phyloP scores from a whole-genome alignment of 2,888 invertebrate genomes.

The Eretmocerus hayati region DNA sequence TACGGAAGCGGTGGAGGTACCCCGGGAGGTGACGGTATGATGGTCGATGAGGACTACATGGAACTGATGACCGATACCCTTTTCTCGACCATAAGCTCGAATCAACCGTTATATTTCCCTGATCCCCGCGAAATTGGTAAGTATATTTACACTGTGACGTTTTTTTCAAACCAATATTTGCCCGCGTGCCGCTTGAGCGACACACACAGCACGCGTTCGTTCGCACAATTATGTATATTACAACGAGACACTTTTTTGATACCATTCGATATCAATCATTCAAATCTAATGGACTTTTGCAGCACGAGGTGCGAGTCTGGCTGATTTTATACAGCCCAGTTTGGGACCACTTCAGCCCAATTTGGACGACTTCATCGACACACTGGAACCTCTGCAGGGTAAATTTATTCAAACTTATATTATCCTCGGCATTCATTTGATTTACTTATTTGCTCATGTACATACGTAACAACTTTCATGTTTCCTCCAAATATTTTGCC shows the following conservation, averaged over 20 bases:
- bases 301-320: slow-evolving; percentile 80
- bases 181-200: no score
- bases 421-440: no score
- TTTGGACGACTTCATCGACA: slow-evolving; percentile 91
- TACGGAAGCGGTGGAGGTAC: slow-evolving; percentile 34
- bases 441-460: no score
- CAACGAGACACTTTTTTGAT: background rate
- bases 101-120: slow-evolving; percentile 91
- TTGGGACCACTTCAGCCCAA: slow-evolving; percentile 94
- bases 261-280: background rate
- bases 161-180: background rate
- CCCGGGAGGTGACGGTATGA: slow-evolving; percentile 54
- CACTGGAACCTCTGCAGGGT: slow-evolving; percentile 79
- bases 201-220: no score
- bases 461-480: no score
- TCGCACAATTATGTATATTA: no score
- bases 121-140: slow-evolving; percentile 94
- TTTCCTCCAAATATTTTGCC: no score
- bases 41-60: slow-evolving; percentile 80
- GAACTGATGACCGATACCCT: slow-evolving; percentile 84
- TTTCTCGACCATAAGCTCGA: slow-evolving; percentile 75
- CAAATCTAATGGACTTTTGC: slow-evolving; percentile 31
- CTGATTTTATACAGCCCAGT: slow-evolving; percentile 98
- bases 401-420: no score
- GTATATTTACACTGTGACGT: slow-evolving; percentile 24